A percentile compares a stretch with the other conserved stretches of the same genome.
phyloP scores from a whole-genome alignment of 2,797 vertebrate species.

The Pipistrellus kuhlii region DNA sequence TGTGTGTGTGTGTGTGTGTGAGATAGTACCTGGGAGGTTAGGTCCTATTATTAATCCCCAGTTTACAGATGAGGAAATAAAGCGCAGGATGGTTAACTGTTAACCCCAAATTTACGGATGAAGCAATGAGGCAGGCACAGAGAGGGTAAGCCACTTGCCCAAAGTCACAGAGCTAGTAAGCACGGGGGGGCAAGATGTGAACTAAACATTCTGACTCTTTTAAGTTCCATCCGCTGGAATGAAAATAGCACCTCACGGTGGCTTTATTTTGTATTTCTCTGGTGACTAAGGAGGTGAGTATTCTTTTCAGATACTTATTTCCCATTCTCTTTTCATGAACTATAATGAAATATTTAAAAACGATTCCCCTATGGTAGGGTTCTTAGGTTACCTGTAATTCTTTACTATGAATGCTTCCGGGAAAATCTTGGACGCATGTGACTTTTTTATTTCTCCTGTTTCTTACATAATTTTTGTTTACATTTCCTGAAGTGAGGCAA shows the following conservation, averaged over 20 bases:
- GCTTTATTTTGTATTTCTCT: conserved; percentile 38
- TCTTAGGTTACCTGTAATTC: conserved; percentile 10
- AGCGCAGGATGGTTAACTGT: not conserved
- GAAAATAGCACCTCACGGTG: not conserved
- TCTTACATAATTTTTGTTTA: conserved; percentile 47
- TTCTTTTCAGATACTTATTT: conserved; percentile 23
- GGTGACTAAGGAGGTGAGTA: not conserved
- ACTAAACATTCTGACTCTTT: not conserved
- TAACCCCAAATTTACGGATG: not conserved
- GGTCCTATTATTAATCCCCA: not conserved
- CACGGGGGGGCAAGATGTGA: not conserved
- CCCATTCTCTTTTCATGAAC: not conserved
- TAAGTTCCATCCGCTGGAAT: not conserved
- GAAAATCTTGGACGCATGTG: not conserved
- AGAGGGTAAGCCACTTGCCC: not conserved
- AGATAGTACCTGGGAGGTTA: not conserved
- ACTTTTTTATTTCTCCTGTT: conserved; percentile 24
- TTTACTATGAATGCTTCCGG: not conserved
- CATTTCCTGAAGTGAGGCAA: conserved; percentile 28
- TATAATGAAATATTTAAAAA: not conserved
- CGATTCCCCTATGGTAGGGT: not conserved
- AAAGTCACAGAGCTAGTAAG: not conserved
- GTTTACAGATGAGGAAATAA: not conserved
- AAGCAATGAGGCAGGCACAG: not conserved
- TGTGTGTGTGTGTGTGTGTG: no score